Evolutionary conservation across 1,140 invertebrate species (phyloP).

Genomic region (Vanessa tameamea): DNA sequence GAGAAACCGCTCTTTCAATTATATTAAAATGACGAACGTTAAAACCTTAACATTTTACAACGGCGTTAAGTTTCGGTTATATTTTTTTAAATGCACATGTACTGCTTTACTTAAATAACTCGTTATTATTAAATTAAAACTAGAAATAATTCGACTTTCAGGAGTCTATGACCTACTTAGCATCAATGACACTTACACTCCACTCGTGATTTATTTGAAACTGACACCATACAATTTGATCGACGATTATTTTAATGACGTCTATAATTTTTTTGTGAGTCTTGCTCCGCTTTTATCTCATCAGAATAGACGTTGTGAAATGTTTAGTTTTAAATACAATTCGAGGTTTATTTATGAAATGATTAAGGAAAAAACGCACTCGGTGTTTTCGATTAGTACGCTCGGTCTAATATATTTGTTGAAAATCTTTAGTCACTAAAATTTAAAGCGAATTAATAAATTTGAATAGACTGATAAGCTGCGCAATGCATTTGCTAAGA

Average conservation of each 20-base stretch:
- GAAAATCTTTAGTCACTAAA: no score
- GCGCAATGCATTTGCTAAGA: no score
- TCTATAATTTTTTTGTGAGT: not conserved
- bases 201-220: constrained; percentile 1
- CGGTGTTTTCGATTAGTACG: not conserved
- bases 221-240: not conserved
- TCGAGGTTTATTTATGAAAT: not conserved
- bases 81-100: no score
- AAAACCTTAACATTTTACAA: not conserved
- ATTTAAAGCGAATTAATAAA: no score
- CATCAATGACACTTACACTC: no score
- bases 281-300: constrained; percentile 7
- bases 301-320: not conserved
- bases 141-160: not conserved
- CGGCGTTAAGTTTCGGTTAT: not conserved
- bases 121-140: not conserved
- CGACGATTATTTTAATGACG: not conserved
- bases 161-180: not conserved
- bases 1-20: not conserved
- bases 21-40: not conserved
- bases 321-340: no score
- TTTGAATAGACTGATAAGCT: no score
- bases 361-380: not conserved
- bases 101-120: not conserved
- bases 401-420: no score